These are phyloP conservation scores for Megalopta genalis DNA, from an alignment of 1,140 invertebrate species.

Conservation along the genomic window DNA sequence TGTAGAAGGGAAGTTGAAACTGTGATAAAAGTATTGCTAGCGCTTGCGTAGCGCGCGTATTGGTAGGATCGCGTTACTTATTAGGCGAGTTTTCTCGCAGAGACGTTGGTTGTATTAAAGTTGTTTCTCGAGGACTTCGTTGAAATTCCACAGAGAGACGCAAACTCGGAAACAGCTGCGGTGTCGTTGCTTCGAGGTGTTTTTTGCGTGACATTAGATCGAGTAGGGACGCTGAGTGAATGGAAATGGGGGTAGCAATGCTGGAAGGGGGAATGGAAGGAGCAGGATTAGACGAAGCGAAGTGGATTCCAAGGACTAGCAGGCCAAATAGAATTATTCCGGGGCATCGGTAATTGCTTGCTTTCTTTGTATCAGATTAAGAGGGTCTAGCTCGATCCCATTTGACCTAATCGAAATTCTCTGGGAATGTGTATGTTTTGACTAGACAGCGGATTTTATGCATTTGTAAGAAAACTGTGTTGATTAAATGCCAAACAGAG, in stretches of 20 bases:
- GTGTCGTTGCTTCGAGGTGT: slow-evolving; percentile 14
- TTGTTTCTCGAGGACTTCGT: not conserved
- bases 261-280: not conserved
- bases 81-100: not conserved
- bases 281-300: slow-evolving; percentile 37
- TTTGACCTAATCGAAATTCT: not conserved
- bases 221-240: slow-evolving; percentile 9
- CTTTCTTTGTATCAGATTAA: slow-evolving; percentile 11
- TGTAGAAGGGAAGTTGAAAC: not conserved
- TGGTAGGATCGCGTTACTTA: not conserved
- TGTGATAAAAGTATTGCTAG: too few relatives aligned
- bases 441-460: too few relatives aligned
- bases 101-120: not conserved
- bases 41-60: too few relatives aligned
- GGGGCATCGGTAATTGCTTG: slow-evolving; percentile 16
- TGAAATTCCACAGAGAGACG: slow-evolving; percentile 27
- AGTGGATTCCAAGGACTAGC: slow-evolving; percentile 32
- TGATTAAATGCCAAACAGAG: too few relatives aligned
- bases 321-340: slow-evolving; percentile 36
- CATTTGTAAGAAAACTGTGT: too few relatives aligned
- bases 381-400: not conserved
- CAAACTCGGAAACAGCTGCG: not conserved
- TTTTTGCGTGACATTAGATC: slow-evolving; percentile 1
- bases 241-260: slow-evolving; percentile 1
- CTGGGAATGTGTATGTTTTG: too few relatives aligned